phyloP scores from a whole-genome alignment of 2,888 invertebrate genomes.

The Polydrusus pterygomalis region DNA sequence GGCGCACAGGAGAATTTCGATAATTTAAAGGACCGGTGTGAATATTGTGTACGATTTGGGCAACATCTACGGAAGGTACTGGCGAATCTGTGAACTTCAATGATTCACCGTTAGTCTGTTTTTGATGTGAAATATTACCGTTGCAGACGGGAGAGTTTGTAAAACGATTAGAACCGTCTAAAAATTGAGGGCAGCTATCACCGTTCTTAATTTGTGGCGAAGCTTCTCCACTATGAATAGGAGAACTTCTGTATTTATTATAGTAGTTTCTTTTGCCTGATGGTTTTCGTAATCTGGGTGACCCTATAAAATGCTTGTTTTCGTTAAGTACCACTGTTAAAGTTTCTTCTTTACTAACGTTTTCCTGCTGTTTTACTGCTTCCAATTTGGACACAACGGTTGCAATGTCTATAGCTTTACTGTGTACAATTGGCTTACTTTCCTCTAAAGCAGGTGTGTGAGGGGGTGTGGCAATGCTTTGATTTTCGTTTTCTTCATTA shows the following conservation, averaged over 20 bases:
- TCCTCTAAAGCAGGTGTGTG: slow-evolving; percentile 54
- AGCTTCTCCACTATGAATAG: slow-evolving; percentile 26
- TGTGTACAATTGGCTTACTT: slow-evolving; percentile 45
- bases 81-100: no score
- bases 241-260: slow-evolving; percentile 53
- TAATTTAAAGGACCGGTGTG: neutral
- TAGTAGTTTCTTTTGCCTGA: slow-evolving; percentile 57
- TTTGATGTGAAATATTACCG: neutral
- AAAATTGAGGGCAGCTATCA: slow-evolving; percentile 17
- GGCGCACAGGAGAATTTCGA: slow-evolving; percentile 18
- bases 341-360: slow-evolving; percentile 26
- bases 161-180: slow-evolving; percentile 26
- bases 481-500: slow-evolving; percentile 43
- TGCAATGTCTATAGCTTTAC: slow-evolving; percentile 68
- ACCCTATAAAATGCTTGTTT: slow-evolving; percentile 48
- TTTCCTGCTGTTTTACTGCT: slow-evolving; percentile 67
- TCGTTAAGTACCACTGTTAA: slow-evolving; percentile 43
- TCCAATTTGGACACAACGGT: slow-evolving; percentile 70
- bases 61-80: no score
- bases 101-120: neutral
- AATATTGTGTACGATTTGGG: neutral
- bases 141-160: slow-evolving; percentile 15
- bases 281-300: slow-evolving; percentile 55
- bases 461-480: slow-evolving; percentile 48
- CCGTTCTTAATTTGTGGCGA: slow-evolving; percentile 55